Base-by-base conservation (phyloP, 64 coral and sea anemone species). In the Catalaphyllia jardinei region DNA sequence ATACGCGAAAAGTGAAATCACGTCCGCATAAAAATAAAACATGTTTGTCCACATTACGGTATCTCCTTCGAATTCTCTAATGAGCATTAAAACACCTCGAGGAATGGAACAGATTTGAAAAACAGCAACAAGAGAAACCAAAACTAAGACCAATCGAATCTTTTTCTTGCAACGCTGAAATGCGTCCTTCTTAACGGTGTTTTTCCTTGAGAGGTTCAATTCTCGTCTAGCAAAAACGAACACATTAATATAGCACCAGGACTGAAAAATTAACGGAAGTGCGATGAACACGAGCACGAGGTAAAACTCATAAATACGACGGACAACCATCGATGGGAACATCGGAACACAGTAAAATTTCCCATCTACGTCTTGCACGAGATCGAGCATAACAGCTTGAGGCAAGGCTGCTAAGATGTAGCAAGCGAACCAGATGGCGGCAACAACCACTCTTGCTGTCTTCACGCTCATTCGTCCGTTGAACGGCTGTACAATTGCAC, bases 61-160 rank as follows among this genome's bases (percentile, higher is more conserved):
- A 52, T 88, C 52, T 1, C 87, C 79, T 16, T 86, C 88, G 33
- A 86, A 96, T n/a, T 91, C 91, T 0, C 74, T 57, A 22, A 96
- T 51, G 6, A 96, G 50, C 91, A 96, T 88, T 59, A 96, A 71
- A 0, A 96, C 77, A 8, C 95, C 95, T 20, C 95, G 88, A 20
- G 95, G 95, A 63, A 96, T 67, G 20, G 93, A 96, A 52, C 92
- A 96, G 4, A 90, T 42, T 59, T 96, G 86, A 79, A 96, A 96
- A 87, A 96, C 74, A 13, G 93, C 87, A 14, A 96, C 88, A 62
- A 92, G 83, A 12, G 82, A 89, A 29, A 96, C 75, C 15, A 96
- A 60, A 62, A 93, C 90, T 84, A 93, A 91, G 19, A 96, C 88
- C 17, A 93, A 59, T 16, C 92, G 95, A 39, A 91, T 87, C 49